A percentile compares a stretch with the other conserved stretches of the same genome.
These are phyloP conservation scores for Elymnias hypermnestra DNA, from an alignment of 1,140 invertebrate genomes.

Conservation along the genomic window DNA sequence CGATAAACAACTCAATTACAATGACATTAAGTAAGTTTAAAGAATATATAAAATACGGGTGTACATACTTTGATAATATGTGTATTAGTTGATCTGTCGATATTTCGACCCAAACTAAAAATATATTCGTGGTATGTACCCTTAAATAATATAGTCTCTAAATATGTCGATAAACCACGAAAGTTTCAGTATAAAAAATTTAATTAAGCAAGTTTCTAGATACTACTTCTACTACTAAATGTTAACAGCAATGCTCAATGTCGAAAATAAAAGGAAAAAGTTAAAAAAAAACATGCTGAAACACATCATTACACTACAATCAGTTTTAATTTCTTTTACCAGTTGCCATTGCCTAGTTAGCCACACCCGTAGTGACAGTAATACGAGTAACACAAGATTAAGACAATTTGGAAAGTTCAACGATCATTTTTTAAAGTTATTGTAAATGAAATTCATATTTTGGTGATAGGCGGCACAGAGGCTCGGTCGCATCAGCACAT, in stretches of 20 bases:
- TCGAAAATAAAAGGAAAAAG: not conserved
- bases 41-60: too few species aligned
- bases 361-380: conserved; percentile 44
- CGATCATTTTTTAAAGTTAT: not conserved
- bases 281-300: not conserved
- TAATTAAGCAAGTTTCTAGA: not conserved
- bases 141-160: too few species aligned
- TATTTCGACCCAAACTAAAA: too few species aligned
- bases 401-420: not conserved
- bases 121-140: too few species aligned
- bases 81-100: too few species aligned
- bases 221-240: too few species aligned
- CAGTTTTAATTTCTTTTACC: conserved; percentile 41
- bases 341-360: conserved; percentile 33
- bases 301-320: conserved; percentile 28
- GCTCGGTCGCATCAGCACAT: conserved; percentile 16
- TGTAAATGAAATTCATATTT: not conserved
- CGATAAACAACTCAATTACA: too few species aligned
- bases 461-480: not conserved
- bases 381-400: conserved; percentile 3
- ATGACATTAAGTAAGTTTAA: too few species aligned
- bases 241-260: not conserved
- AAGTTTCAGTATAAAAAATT: too few species aligned
- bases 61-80: too few species aligned
- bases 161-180: too few species aligned